Percentiles rank a stretch among this genome's conserved stretches.
phyloP scores from a whole-genome alignment of 2,888 invertebrate genomes.

The Unio pictorum region DNA sequence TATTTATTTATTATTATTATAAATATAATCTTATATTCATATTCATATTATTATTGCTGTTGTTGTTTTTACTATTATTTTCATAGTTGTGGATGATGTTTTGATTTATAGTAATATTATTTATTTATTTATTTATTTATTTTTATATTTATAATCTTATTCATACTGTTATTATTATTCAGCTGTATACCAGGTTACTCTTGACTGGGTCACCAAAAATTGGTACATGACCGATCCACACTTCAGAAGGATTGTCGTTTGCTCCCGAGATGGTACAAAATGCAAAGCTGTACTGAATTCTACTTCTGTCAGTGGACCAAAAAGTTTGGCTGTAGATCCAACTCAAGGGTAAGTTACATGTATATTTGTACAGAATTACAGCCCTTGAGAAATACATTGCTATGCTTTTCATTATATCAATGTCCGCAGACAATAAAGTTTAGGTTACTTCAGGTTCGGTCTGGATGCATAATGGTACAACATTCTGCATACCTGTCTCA shows the following conservation, averaged over 20 bases:
- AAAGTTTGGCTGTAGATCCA: conserved; percentile 82
- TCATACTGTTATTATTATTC: conserved; percentile 32
- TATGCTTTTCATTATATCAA: too few species aligned
- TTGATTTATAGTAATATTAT: background rate
- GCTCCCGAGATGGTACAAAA: conserved; percentile 77
- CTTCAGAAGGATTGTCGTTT: conserved; percentile 81
- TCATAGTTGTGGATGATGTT: background rate
- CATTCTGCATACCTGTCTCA: too few species aligned
- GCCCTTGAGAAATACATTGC: too few species aligned
- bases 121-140: conserved; percentile 14
- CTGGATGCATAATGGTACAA: too few species aligned
- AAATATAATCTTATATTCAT: too few species aligned
- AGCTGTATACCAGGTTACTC: conserved; percentile 83
- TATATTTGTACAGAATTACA: background rate
- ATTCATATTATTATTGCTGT: too few species aligned
- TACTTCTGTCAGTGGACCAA: conserved; percentile 72
- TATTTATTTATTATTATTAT: conserved; percentile 8
- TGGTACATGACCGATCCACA: conserved; percentile 87
- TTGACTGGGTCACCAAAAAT: conserved; percentile 89
- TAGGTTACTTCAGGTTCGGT: too few species aligned
- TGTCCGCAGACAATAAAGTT: too few species aligned
- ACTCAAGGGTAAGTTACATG: conserved; percentile 76
- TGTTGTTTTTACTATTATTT: too few species aligned
- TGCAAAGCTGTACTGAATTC: conserved; percentile 83
- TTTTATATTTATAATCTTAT: conserved; percentile 5